Base-by-base conservation (phyloP, 2,888 invertebrate genomes). In the Aleiodes alternator region DNA sequence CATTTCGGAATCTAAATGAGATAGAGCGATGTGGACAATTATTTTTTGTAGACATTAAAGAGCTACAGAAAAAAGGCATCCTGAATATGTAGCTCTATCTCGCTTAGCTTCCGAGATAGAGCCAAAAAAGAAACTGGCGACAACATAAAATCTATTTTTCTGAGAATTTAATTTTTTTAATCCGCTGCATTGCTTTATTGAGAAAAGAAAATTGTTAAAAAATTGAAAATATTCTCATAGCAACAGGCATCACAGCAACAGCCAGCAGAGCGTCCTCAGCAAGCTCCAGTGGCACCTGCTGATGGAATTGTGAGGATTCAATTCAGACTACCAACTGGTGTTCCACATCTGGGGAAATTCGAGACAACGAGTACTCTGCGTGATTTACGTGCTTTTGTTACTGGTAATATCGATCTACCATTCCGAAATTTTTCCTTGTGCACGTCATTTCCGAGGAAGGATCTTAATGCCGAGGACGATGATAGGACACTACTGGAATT, bases 311-410 rank as follows among this genome's bases (percentile, higher is more conserved):
- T 96, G 0, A 92, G 96, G 71, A 93, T 98, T 53, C 97, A 97
- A 90, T 96, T 98, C 87, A 94, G 96, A 83, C 87, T 97, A 80
- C 96, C 97, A 0, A 95, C 96, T 88, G 97, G 97, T 0, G 92
- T 93, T 0, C 92, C 94, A 0, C 92, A 94, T 79, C 94, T 93
- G 3, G 93, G 95, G 48, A 93, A 93, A 80, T 97, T 98, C 87
- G 91, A 93, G 43, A 93, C 94, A 0, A 90, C 91, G 56, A 93
- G 93, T 29, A 92, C 93, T 0, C 90, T 98, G 3, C 90, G 90
- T 0, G 91, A 92, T 29, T 90, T 94, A 59, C 90, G 92, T 48
- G 80, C 87, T 0, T 93, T 92, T 78, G 91, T 93, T 4, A 86
- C 90, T 0, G 88, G 90, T n/a, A 92, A 92, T 76, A 84, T 92